Base-by-base conservation (phyloP, 2,888 invertebrate genomes). In the Pachliopta kotzebuea region DNA sequence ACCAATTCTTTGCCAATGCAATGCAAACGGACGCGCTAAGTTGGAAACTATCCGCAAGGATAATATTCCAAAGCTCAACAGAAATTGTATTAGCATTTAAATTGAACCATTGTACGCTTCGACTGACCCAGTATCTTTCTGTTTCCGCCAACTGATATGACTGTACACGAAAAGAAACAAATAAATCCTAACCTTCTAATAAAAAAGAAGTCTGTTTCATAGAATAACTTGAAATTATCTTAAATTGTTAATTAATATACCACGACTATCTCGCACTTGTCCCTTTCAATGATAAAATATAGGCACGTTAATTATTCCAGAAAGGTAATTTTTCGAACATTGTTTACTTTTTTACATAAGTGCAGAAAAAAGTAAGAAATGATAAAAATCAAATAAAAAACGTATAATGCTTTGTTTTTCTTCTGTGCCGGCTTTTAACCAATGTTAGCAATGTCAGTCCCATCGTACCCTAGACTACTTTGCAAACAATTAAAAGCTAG, bases 61-160 rank as follows among this genome's bases (percentile, higher is more conserved):
- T 80, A 79, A 76, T 74, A 70, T 73, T 75, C 74, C 72, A 75
- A 75, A 71, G 74, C 73, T 73, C 73, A 67, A 73, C 75, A 78
- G 75, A 79, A 76, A 72, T 66, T 66, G 67, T 70, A 86, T 88
- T 87, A 80, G 79, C 87, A 88, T 88, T 81, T 84, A 86, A 82
- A 85, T 85, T 79, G 81, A 72, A 72, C 68, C 67, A 69, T 70
- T 72, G 70, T 67, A 62, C 64, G 37, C 61, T 66, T 65, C 63
- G 69, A 74, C 66, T 70, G 67, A 68, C 65, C 66, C 69, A 70
- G 68, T 69, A 68, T 66, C 62, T 54, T 11, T 37, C 56, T 67
- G 20, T 54, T 54, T 63, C 42, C 53, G 29, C 59, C n/a, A 60
- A 65, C 58, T 20, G 59, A 63, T 63, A 64, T 63, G n/a, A n/a